Percentiles rank a stretch among this genome's conserved stretches.
These are phyloP conservation scores for Labia minor DNA, from an alignment of 2,888 invertebrate species.

Conservation along the genomic window DNA sequence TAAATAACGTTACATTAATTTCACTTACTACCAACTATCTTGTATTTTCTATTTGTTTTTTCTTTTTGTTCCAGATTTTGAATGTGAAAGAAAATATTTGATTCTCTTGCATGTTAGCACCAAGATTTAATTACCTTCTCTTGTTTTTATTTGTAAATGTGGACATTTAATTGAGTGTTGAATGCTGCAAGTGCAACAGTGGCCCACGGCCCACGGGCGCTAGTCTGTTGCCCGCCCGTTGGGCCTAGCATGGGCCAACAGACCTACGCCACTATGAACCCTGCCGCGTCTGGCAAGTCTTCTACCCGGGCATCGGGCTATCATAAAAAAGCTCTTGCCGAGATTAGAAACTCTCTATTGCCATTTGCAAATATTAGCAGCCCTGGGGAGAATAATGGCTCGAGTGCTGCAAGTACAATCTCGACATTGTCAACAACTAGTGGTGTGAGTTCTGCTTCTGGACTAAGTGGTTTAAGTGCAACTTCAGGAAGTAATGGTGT, in stretches of 20 bases:
- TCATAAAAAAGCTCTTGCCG: constrained; percentile 76
- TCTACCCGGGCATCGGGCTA: constrained; percentile 61
- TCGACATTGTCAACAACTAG: constrained; percentile 50
- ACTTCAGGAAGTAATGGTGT: constrained; percentile 47
- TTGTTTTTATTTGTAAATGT: neutral
- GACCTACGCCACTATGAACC: constrained; percentile 44
- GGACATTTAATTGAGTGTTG: constrained; percentile 20
- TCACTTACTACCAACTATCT: no score
- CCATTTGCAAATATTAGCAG: constrained; percentile 60
- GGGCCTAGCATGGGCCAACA: constrained; percentile 46
- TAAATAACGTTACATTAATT: neutral
- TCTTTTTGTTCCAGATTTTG: neutral
- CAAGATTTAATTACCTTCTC: neutral
- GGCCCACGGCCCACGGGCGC: constrained; percentile 27
- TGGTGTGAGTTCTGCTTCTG: constrained; percentile 49
- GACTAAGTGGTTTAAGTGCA: constrained; percentile 46
- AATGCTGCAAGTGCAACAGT: constrained; percentile 25
- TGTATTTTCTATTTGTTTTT: neutral
- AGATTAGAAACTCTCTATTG: constrained; percentile 70
- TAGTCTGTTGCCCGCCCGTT: constrained; percentile 43
- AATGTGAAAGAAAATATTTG: neutral
- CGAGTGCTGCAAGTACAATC: constrained; percentile 66
- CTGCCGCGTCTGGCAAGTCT: constrained; percentile 44
- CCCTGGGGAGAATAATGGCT: constrained; percentile 49
- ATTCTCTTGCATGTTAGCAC: no score